A percentile compares a stretch with the other conserved stretches of the same genome.
These are phyloP conservation scores for Camponotus vicinus DNA, from an alignment of 1,140 invertebrate genomes.

Conservation along the genomic window DNA sequence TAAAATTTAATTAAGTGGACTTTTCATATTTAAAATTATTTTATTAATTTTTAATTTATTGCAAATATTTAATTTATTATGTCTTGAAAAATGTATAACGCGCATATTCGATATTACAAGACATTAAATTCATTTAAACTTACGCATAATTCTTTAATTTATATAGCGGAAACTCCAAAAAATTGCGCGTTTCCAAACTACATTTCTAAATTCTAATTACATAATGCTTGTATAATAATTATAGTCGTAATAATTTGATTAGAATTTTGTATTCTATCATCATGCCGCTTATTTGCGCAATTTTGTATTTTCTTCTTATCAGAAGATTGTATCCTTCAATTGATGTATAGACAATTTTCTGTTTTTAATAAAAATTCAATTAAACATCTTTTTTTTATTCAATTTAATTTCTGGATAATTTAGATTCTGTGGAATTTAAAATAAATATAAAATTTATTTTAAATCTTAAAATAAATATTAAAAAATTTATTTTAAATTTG, in stretches of 20 bases:
- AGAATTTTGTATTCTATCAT: background rate
- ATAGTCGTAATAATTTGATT: background rate
- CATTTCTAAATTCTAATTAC: background rate
- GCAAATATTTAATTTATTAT: background rate
- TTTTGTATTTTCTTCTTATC: background rate
- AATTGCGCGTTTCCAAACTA: background rate
- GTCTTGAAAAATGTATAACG: background rate
- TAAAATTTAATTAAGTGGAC: background rate
- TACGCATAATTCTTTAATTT: background rate
- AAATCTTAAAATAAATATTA: conserved; percentile 2
- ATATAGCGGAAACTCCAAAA: background rate
- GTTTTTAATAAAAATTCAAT: background rate
- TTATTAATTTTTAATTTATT: background rate
- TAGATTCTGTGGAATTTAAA: no score
- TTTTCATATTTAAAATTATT: background rate
- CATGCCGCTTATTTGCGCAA: background rate
- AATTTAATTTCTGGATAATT: background rate
- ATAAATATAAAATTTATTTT: background rate
- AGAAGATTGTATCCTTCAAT: background rate
- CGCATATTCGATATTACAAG: background rate
- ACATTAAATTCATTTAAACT: background rate
- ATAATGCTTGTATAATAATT: background rate
- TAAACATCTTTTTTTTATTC: background rate
- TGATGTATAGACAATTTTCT: background rate
- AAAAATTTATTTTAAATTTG: background rate